These are phyloP conservation scores for Drosophila athabasca DNA, from an alignment of 1,140 invertebrate genomes.

Conservation along the genomic window DNA sequence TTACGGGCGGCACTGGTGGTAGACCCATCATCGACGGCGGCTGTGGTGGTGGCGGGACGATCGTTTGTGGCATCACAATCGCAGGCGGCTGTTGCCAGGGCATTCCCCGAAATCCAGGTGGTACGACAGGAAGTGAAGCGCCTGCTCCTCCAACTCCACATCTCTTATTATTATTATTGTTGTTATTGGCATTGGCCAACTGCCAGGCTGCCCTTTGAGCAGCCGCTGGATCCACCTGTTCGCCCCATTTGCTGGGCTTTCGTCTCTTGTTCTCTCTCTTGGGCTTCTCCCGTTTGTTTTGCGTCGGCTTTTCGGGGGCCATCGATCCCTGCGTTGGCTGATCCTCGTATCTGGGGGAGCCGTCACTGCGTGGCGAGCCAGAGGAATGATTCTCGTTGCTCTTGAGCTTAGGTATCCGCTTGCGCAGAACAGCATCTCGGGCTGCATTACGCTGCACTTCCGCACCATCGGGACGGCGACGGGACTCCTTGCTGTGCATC, in stretches of 20 bases:
- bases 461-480: conserved; percentile 86
- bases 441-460: conserved; percentile 68
- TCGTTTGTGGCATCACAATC: conserved; percentile 50
- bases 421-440: conserved; percentile 70
- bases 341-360: conserved; percentile 66
- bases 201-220: conserved; percentile 66
- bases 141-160: conserved; percentile 7
- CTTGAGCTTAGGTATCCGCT: conserved; percentile 76
- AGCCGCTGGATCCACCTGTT: conserved; percentile 62
- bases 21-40: conserved; percentile 57
- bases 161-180: conserved; percentile 45
- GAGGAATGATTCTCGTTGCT: conserved; percentile 57
- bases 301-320: conserved; percentile 17
- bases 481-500: conserved; percentile 87
- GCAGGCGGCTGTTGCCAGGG: conserved; percentile 69
- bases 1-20: conserved; percentile 52
- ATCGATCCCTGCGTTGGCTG: conserved; percentile 9
- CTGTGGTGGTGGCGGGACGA: conserved; percentile 66
- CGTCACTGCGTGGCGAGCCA: conserved; percentile 55
- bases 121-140: conserved; percentile 9
- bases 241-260: conserved; percentile 77
- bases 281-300: conserved; percentile 32
- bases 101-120: conserved; percentile 52
- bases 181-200: conserved; percentile 48
- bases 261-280: conserved; percentile 64